Percentiles rank a stretch among this genome's conserved stretches.
Evolutionary conservation across 2,797 vertebrate species (phyloP).

Genomic region (Micrastur ruficollis): DNA sequence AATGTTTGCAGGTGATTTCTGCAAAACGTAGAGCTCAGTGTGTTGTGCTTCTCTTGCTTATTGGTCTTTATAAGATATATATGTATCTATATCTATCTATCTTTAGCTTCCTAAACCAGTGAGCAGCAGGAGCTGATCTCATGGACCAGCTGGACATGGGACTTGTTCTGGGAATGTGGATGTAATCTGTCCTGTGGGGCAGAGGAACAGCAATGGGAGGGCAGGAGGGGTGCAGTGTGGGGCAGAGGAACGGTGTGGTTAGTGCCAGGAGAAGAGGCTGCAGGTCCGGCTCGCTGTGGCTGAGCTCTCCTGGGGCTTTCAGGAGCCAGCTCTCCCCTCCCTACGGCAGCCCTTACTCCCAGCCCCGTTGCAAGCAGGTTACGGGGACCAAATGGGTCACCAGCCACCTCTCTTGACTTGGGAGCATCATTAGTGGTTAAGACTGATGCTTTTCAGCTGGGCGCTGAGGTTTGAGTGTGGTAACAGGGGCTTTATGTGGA

Average conservation of each 20-base stretch:
- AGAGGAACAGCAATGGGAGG: neutral
- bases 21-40: neutral
- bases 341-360: neutral
- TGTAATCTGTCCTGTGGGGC: neutral
- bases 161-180: neutral
- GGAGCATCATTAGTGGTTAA: neutral
- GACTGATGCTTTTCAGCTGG: neutral
- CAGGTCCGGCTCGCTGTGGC: neutral
- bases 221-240: accelerated
- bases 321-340: neutral
- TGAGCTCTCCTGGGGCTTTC: neutral
- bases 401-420: neutral
- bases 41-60: neutral
- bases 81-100: neutral
- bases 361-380: neutral
- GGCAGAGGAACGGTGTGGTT: neutral
- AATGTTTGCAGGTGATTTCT: neutral
- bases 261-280: neutral
- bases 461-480: neutral
- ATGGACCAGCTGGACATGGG: accelerated
- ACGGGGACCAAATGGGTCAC: neutral
- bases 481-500: neutral
- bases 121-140: neutral
- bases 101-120: neutral
- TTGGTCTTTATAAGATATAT: neutral